Base-by-base conservation (phyloP, 2,113 vertebrate species). In the Ochotona curzoniae region DNA sequence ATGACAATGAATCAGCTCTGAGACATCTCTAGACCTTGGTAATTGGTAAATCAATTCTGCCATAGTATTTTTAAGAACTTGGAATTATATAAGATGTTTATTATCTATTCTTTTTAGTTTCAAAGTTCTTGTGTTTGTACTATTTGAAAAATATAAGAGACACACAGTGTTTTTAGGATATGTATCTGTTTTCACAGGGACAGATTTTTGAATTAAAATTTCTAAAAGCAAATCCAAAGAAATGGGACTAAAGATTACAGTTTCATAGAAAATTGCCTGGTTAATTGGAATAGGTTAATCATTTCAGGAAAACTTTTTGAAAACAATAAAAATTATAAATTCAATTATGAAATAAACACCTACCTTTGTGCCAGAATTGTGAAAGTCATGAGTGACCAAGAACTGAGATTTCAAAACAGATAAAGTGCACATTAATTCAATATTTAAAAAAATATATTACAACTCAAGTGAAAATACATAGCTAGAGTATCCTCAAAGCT, bases 381-480 rank as follows among this genome's bases (percentile, higher is more conserved):
- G 94, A 78, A 44, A 38, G 35, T 64, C 79, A 71, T 21, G 44
- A 26, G 44, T 90, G 49, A 95, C 60, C 14, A 30, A 93, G 69
- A 94, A 67, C 70, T 96, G 30, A 83, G 60, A 97, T 64, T 96
- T 88, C 61, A 32, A 90, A 60, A 35, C 8, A 95, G 69, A 82
- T 85, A 76, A 92, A 96, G 32, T 20, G 64, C n/a, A 70, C 25
- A 83, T 89, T 97, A 93, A 97, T 97, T 96, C 66, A 95, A 8
- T 51, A 95, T 97, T 95, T 28, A 63, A 63, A 94, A 85, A 96
- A 83, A 78, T 93, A 96, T 79, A 95, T 94, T 94, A 61, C 2
- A 67, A 26, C 13, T 96, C 54, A 70, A 95, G 93, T 91, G 78
- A 97, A 96, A 97, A 38, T 71, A 66, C 1, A 8, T 47, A 85